These are phyloP conservation scores for Trogon surrucura DNA, from an alignment of 2,113 vertebrate genomes.

Conservation along the genomic window DNA sequence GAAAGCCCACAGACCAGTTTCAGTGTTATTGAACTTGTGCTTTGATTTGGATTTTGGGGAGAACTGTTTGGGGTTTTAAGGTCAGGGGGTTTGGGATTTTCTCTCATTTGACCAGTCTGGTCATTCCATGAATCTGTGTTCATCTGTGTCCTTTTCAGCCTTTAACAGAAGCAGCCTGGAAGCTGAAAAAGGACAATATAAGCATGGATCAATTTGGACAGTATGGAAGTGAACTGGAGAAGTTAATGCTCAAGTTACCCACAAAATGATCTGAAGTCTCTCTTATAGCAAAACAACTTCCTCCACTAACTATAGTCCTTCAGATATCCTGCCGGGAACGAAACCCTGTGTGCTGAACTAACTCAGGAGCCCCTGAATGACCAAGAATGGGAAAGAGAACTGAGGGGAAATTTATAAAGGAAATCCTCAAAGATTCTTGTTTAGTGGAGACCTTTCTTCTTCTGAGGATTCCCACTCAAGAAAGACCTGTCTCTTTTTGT, in stretches of 20 bases:
- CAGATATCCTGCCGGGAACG: neutral
- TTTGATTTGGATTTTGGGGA: constrained; percentile 13
- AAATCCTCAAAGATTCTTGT: neutral
- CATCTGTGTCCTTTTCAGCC: neutral
- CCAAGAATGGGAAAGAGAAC: neutral
- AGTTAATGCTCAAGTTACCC: neutral
- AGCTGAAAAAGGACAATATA: neutral
- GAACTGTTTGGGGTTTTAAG: neutral
- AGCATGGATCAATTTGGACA: neutral
- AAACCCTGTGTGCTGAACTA: neutral
- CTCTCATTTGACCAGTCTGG: neutral
- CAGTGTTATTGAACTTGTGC: neutral
- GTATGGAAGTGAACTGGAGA: neutral
- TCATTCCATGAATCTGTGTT: neutral
- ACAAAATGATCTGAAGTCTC: neutral
- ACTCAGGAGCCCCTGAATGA: neutral
- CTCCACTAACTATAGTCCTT: neutral
- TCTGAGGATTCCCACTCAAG: neutral
- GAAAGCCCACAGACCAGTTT: constrained; percentile 7
- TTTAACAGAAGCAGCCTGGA: neutral
- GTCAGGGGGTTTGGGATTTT: neutral
- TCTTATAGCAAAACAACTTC: neutral
- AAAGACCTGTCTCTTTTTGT: neutral
- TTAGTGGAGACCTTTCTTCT: neutral
- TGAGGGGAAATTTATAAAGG: neutral